A percentile compares a stretch with the other conserved stretches of the same genome.
phyloP scores from a whole-genome alignment of 2,888 invertebrate species.

The Xestoiulus laeticollis region DNA sequence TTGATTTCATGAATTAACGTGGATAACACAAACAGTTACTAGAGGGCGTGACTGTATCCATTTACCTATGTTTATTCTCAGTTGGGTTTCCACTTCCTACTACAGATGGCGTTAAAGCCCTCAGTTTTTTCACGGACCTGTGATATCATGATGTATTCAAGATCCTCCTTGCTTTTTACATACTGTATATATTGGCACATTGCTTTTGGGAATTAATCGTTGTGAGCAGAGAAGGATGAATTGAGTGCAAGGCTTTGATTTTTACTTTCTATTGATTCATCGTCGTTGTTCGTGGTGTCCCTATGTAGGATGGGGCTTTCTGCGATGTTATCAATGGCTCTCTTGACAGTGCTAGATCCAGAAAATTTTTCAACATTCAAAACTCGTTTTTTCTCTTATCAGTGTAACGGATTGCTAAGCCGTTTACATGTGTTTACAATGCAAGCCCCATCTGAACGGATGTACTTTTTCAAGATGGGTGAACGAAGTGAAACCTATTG shows the following conservation, averaged over 20 bases:
- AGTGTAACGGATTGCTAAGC: background rate
- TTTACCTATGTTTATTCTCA: background rate
- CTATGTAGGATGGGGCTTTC: conserved; percentile 32
- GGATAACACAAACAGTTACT: background rate
- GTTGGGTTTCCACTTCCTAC: background rate
- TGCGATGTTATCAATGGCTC: conserved; percentile 36
- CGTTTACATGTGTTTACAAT: conserved; percentile 28
- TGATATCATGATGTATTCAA: background rate
- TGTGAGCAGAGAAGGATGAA: conserved; percentile 14
- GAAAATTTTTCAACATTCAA: conserved; percentile 24
- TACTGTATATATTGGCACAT: background rate
- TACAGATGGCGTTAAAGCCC: background rate
- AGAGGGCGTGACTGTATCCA: background rate
- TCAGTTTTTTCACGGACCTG: background rate
- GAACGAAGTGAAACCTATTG: background rate
- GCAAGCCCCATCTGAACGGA: background rate
- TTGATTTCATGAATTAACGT: background rate
- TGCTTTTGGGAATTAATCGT: conserved; percentile 30
- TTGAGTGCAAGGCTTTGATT: conserved; percentile 36
- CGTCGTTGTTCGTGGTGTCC: conserved; percentile 8
- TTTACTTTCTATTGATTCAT: conserved; percentile 32
- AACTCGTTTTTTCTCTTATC: background rate
- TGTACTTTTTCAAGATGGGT: background rate
- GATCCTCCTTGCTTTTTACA: conserved; percentile 4
- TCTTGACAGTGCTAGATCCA: conserved; percentile 6